Conservation (phyloP, 1,140 invertebrate species). For the Eriocheir sinensis region DNA sequence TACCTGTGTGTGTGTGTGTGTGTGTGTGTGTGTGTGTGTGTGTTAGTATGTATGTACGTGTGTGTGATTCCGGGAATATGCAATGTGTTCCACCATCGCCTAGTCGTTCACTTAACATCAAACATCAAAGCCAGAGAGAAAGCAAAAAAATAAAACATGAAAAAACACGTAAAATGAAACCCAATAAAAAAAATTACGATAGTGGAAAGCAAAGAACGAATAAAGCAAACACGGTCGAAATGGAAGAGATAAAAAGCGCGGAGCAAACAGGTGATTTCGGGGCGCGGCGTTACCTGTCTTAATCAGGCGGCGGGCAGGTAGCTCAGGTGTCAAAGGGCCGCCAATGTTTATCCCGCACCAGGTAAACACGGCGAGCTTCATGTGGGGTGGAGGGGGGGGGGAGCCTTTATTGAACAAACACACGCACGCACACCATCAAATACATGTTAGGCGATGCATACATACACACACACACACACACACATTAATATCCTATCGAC, state of each 20-base stretch:
- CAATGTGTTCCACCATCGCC: no score
- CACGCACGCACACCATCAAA: neutral
- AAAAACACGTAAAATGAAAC: no score
- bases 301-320: neutral
- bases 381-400: neutral
- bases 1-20: conserved; percentile 34
- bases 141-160: neutral
- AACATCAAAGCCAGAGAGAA: neutral
- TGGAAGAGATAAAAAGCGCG: no score
- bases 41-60: neutral
- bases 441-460: neutral
- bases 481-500: neutral
- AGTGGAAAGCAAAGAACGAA: neutral
- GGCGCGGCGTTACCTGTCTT: neutral
- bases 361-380: neutral
- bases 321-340: neutral
- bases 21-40: conserved; percentile 29
- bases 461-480: conserved; percentile 20
- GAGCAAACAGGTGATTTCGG: neutral
- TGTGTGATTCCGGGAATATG: neutral
- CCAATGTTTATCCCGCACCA: neutral
- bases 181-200: neutral
- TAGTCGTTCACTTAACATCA: no score
- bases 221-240: neutral
- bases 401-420: neutral